phyloP scores from a whole-genome alignment of 2,113 vertebrate species.

The Ellobius talpinus region DNA sequence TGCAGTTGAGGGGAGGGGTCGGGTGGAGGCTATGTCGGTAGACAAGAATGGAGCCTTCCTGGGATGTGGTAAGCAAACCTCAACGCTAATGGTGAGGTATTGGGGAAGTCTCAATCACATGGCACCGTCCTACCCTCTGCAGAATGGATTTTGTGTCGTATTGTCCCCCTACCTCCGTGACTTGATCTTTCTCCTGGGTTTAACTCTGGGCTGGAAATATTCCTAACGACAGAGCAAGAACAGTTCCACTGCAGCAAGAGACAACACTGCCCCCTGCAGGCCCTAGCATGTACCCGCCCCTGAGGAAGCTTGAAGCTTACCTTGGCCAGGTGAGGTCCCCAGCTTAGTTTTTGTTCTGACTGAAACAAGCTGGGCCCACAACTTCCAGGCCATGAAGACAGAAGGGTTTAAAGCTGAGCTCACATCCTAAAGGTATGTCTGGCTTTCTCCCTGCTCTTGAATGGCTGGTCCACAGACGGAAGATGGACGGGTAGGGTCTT shows the following conservation, averaged over 20 bases:
- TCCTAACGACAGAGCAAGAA: not conserved
- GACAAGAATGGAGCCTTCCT: not conserved
- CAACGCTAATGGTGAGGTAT: not conserved
- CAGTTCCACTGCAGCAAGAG: too few relatives aligned
- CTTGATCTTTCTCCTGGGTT: not conserved
- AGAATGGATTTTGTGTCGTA: not conserved
- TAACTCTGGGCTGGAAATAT: not conserved
- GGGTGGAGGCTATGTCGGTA: not conserved
- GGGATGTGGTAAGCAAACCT: not conserved
- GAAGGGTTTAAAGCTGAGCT: not conserved
- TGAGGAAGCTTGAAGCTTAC: not conserved
- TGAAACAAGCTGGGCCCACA: not conserved
- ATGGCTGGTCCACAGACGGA: not conserved
- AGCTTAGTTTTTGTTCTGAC: not conserved
- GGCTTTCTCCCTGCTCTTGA: not conserved
- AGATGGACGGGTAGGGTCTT: not conserved
- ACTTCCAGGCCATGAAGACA: too few relatives aligned
- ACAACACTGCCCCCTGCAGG: not conserved
- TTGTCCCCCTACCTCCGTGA: not conserved
- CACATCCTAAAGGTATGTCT: not conserved
- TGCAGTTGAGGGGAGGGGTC: too few relatives aligned
- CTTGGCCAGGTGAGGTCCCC: not conserved
- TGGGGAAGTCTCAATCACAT: not conserved
- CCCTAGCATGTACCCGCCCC: too few relatives aligned
- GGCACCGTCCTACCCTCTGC: not conserved